These are phyloP conservation scores for Tanaodytes sp. DNA, from an alignment of 2,888 invertebrate genomes.

Conservation along the genomic window DNA sequence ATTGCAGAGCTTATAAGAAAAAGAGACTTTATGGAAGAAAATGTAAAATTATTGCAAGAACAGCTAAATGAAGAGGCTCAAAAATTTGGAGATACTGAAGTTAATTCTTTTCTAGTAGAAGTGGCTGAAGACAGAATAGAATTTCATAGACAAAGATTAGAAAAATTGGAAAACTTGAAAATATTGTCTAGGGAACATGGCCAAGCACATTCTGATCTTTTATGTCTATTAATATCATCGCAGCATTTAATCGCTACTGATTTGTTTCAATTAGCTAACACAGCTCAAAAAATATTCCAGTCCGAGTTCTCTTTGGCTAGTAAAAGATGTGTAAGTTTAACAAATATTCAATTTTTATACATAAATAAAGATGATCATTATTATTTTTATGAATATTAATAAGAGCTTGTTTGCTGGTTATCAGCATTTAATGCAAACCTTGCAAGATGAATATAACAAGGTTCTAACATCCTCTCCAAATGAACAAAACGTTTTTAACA, in stretches of 20 bases:
- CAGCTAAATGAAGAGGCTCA: constrained; percentile 59
- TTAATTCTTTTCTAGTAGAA: constrained; percentile 62
- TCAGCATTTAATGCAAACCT: constrained; percentile 64
- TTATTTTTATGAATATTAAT: constrained; percentile 1
- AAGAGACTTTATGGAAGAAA: constrained; percentile 65
- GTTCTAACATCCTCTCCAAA: constrained; percentile 50
- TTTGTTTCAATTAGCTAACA: constrained; percentile 63
- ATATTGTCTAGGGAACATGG: constrained; percentile 64
- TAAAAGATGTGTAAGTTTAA: constrained; percentile 63
- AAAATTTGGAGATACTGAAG: constrained; percentile 59
- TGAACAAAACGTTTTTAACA: constrained; percentile 63
- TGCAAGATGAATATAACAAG: constrained; percentile 61
- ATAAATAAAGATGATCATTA: not conserved
- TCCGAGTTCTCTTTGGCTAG: constrained; percentile 65
- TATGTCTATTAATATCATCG: constrained; percentile 66
- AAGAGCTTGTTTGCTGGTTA: constrained; percentile 2
- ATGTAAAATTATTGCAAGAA: constrained; percentile 59
- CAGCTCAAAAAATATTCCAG: constrained; percentile 64
- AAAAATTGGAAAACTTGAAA: constrained; percentile 61
- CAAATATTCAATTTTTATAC: not conserved
- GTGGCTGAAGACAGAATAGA: constrained; percentile 60
- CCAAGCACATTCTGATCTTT: constrained; percentile 64
- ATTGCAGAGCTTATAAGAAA: constrained; percentile 60
- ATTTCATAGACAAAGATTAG: constrained; percentile 57
- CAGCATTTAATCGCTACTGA: constrained; percentile 62